phyloP scores from a whole-genome alignment of 1,140 invertebrate species.

The Leptinotarsa defecta region DNA sequence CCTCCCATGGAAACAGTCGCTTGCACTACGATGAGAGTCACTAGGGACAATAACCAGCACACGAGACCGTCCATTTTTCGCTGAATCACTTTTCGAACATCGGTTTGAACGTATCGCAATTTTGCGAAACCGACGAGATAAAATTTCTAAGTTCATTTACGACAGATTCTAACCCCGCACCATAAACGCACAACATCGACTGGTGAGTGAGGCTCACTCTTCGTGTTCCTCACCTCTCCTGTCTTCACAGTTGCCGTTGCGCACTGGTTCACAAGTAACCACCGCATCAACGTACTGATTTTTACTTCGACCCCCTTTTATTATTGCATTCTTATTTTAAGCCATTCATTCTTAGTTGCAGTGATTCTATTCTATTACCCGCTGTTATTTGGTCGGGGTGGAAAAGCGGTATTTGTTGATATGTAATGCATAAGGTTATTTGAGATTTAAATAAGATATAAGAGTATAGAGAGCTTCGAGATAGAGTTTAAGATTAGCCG shows the following conservation, averaged over 20 bases:
- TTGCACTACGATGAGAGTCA: conserved; percentile 21
- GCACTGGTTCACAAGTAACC: conserved; percentile 55
- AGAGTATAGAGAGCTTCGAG: no score
- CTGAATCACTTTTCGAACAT: not conserved
- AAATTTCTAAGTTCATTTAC: not conserved
- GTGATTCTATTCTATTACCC: not conserved
- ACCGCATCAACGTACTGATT: conserved; percentile 56
- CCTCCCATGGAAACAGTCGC: conserved; percentile 45
- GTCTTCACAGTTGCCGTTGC: conserved; percentile 46
- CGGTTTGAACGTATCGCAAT: not conserved
- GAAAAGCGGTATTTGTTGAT: not conserved
- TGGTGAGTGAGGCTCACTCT: conserved; percentile 4
- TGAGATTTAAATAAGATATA: no score
- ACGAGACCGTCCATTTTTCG: not conserved
- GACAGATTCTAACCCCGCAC: not conserved
- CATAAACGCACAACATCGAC: not conserved
- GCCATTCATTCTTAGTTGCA: conserved; percentile 27
- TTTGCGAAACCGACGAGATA: not conserved
- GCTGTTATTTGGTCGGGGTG: not conserved
- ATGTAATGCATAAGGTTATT: not conserved
- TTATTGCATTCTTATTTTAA: conserved; percentile 38
- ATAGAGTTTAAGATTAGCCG: no score
- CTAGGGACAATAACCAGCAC: conserved; percentile 6
- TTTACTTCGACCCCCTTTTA: conserved; percentile 47
- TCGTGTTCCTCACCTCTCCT: conserved; percentile 39